phyloP scores from a whole-genome alignment of 2,113 vertebrate genomes.

The Eubucco bourcierii region DNA sequence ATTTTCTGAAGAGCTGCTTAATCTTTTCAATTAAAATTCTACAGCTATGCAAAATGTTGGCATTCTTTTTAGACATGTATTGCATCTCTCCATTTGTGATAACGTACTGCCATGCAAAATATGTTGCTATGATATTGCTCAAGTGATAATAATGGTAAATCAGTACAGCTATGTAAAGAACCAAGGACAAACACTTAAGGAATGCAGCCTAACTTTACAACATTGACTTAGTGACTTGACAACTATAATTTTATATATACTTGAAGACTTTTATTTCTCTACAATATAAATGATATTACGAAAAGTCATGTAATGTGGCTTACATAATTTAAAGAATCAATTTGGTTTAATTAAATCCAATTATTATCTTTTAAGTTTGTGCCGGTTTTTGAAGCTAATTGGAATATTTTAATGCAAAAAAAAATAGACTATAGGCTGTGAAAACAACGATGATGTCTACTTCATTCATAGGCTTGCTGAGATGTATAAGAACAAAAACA shows the following conservation, averaged over 20 bases:
- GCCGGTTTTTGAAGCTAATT: no score
- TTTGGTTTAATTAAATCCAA: not conserved
- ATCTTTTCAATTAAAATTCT: not conserved
- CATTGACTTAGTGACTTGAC: not conserved
- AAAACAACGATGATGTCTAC: no score
- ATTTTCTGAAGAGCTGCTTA: conserved; percentile 2
- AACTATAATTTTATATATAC: not conserved
- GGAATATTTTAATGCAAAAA: no score
- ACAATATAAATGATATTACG: not conserved
- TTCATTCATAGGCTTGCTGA: no score
- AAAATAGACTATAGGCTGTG: no score
- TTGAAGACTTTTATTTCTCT: not conserved
- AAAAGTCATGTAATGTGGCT: not conserved
- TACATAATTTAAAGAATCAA: not conserved
- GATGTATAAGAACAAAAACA: no score
- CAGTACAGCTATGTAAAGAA: not conserved
- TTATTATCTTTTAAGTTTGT: not conserved
- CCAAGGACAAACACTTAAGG: not conserved
- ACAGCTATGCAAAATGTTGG: not conserved
- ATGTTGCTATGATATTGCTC: not conserved
- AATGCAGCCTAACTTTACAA: not conserved
- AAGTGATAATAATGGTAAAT: not conserved
- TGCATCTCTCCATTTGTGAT: not conserved
- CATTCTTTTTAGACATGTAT: conserved; percentile 23
- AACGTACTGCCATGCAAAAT: not conserved